Conservation (phyloP, 2,888 invertebrate genomes). For the Nysson spinosus region DNA sequence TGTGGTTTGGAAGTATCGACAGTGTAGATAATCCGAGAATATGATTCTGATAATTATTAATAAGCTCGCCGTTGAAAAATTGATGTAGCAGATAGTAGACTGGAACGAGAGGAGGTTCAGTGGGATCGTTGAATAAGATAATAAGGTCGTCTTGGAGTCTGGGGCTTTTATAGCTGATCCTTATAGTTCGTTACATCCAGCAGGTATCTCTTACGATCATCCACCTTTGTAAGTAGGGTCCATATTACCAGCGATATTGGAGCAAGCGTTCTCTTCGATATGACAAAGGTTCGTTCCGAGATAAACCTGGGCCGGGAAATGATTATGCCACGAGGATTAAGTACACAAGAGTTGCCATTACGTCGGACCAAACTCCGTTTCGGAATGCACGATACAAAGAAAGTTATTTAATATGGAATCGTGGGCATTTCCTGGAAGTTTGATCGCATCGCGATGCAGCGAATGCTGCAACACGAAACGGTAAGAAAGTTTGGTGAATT, state of each 20-base stretch:
- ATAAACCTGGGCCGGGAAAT: too few species aligned
- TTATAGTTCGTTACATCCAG: slow-evolving; percentile 36
- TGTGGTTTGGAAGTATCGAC: too few species aligned
- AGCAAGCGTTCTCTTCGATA: slow-evolving; percentile 11
- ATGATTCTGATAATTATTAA: too few species aligned
- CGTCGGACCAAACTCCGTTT: too few species aligned
- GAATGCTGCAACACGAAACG: neutral
- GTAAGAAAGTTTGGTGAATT: slow-evolving; percentile 12
- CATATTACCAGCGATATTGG: slow-evolving; percentile 14
- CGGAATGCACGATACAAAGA: neutral
- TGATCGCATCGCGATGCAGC: neutral
- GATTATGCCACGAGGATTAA: too few species aligned
- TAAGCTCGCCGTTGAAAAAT: too few species aligned
- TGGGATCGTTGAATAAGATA: slow-evolving; percentile 31
- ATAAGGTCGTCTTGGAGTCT: slow-evolving; percentile 30
- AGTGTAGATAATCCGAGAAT: too few species aligned
- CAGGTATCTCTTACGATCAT: slow-evolving; percentile 35
- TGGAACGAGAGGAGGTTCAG: slow-evolving; percentile 5
- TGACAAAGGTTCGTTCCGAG: slow-evolving; percentile 23
- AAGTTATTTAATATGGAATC: neutral
- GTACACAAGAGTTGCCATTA: too few species aligned
- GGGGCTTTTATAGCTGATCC: slow-evolving; percentile 37
- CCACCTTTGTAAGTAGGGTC: slow-evolving; percentile 7
- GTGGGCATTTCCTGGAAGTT: slow-evolving; percentile 13
- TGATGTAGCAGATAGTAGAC: too few species aligned